These are phyloP conservation scores for Synergus laeviventris DNA, from an alignment of 2,888 invertebrate genomes.

Conservation along the genomic window DNA sequence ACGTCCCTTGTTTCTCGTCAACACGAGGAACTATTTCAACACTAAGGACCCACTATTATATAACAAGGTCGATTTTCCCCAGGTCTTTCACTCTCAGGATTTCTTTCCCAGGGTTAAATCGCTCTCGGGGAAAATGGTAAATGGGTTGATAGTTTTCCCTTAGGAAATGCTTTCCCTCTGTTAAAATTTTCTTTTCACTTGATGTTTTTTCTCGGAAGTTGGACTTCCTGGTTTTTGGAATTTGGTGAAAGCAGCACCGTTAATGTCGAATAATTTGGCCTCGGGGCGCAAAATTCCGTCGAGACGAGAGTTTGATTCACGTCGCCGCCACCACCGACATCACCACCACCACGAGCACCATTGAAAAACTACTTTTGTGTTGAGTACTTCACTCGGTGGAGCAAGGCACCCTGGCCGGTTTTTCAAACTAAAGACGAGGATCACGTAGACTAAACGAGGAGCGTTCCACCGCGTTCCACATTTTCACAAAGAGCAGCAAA, in stretches of 20 bases:
- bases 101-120: neutral
- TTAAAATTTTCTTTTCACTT: neutral
- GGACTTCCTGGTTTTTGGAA: constrained; percentile 15
- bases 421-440: constrained; percentile 1
- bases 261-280: constrained; percentile 6
- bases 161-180: neutral
- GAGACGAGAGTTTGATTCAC: constrained; percentile 27
- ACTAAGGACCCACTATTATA: constrained; percentile 18
- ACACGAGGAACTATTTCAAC: constrained; percentile 31
- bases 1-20: neutral
- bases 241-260: constrained; percentile 22
- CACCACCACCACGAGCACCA: constrained; percentile 30
- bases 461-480: constrained; percentile 25
- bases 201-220: neutral
- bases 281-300: constrained; percentile 25
- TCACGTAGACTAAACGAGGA: neutral
- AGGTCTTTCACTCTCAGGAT: constrained; percentile 3
- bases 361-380: constrained; percentile 16
- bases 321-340: constrained; percentile 20
- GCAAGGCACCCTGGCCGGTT: constrained; percentile 2
- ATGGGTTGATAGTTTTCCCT: neutral
- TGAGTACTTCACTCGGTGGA: constrained; percentile 3
- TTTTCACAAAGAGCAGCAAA: constrained; percentile 2
- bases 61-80: neutral
- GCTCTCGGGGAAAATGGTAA: neutral